Conservation (phyloP, 2,888 invertebrate species). For the Polyommatus iphigenia region DNA sequence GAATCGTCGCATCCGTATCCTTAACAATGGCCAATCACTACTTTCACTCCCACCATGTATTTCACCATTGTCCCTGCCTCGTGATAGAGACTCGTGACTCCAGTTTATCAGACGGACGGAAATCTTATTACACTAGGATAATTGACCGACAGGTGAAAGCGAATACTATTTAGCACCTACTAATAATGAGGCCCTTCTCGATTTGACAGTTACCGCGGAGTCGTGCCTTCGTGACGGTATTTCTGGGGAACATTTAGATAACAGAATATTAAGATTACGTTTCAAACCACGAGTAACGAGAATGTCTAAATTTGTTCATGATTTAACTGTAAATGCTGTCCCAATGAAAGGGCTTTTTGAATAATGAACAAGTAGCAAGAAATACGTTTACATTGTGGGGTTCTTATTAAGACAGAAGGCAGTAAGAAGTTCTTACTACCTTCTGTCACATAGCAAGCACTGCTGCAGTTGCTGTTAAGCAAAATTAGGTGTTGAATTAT, state of each 20-base stretch:
- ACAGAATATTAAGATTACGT: background rate
- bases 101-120: constrained; percentile 59
- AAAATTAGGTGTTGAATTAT: too few species aligned
- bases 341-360: background rate
- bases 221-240: constrained; percentile 13
- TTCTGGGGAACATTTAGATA: constrained; percentile 8
- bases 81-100: constrained; percentile 76
- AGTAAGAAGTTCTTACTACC: too few species aligned
- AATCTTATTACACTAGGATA: constrained; percentile 65
- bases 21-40: constrained; percentile 71
- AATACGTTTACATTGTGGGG: background rate
- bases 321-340: background rate
- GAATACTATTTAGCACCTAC: constrained; percentile 46
- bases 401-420: background rate
- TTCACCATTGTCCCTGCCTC: constrained; percentile 68
- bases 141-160: constrained; percentile 73
- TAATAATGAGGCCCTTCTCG: constrained; percentile 16
- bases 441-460: too few species aligned
- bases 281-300: background rate
- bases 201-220: constrained; percentile 1
- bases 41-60: constrained; percentile 71
- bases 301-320: background rate
- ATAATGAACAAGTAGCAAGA: background rate
- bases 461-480: too few species aligned
- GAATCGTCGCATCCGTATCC: constrained; percentile 56